Percentiles rank a stretch among this genome's conserved stretches.
Conservation (phyloP, 2,797 vertebrate genomes). For the Mormyrus proboscirostris region DNA sequence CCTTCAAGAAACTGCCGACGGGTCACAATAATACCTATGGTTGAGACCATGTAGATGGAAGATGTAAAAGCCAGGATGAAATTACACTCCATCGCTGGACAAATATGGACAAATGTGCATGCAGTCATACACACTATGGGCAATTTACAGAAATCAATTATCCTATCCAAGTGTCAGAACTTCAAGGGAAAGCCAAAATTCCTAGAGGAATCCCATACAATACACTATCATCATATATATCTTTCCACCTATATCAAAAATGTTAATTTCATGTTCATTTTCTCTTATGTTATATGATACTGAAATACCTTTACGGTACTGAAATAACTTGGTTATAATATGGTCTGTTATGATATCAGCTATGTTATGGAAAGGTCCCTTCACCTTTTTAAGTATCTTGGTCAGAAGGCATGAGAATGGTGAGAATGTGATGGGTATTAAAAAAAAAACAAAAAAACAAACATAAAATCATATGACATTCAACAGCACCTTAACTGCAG, state of each 20-base stretch:
- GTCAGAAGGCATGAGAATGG: slow-evolving; percentile 20
- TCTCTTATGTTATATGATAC: background rate
- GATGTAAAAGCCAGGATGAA: background rate
- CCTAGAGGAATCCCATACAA: background rate
- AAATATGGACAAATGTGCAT: background rate
- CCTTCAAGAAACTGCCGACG: background rate
- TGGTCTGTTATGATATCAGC: background rate
- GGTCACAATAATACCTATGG: background rate
- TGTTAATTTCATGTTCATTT: background rate
- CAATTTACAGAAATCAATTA: background rate
- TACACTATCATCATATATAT: background rate
- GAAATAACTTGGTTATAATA: background rate
- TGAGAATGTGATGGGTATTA: slow-evolving; percentile 11
- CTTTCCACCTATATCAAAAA: background rate
- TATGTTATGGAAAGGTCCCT: background rate
- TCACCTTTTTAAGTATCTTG: background rate
- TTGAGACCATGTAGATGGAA: background rate
- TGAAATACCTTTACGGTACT: background rate
- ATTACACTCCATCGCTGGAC: background rate
- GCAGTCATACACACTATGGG: background rate
- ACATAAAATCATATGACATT: slow-evolving; percentile 8
- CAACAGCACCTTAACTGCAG: slow-evolving; percentile 12
- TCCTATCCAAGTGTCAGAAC: background rate
- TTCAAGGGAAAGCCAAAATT: background rate
- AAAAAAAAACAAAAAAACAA: background rate